phyloP scores from a whole-genome alignment of 2,888 invertebrate genomes.

The Teleogryllus oceanicus region DNA sequence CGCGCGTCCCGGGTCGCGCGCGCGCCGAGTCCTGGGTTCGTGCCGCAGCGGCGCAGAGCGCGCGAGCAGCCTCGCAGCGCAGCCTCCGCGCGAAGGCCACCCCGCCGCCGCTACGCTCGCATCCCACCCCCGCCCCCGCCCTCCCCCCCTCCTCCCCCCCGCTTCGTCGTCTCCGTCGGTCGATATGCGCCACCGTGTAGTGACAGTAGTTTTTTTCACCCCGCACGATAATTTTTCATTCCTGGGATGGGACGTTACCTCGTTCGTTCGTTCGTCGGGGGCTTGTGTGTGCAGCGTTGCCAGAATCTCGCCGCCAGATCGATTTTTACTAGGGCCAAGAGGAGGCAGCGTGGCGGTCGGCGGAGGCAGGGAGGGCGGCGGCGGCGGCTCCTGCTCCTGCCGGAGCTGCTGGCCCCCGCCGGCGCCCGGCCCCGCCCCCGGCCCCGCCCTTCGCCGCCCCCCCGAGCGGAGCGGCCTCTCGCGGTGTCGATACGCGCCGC shows the following conservation, averaged over 20 bases:
- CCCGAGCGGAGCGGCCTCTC: not conserved
- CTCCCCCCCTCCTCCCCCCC: slow-evolving; percentile 30
- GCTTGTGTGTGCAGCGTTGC: slow-evolving; percentile 31
- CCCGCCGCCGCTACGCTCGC: not conserved
- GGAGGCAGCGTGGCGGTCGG: slow-evolving; percentile 22
- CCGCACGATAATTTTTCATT: slow-evolving; percentile 37
- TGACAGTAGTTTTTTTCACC: slow-evolving; percentile 35
- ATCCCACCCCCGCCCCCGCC: not conserved
- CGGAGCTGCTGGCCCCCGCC: not conserved
- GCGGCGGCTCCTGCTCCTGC: not conserved
- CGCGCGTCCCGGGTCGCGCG: not conserved
- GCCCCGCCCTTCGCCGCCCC: not conserved
- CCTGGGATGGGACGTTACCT: slow-evolving; percentile 33
- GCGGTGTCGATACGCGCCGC: not conserved
- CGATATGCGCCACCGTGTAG: slow-evolving; percentile 32
- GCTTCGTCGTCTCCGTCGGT: slow-evolving; percentile 35
- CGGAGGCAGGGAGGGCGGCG: slow-evolving; percentile 34
- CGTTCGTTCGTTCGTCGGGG: slow-evolving; percentile 21
- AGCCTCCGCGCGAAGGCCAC: too few relatives aligned
- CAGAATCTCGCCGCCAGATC: slow-evolving; percentile 29
- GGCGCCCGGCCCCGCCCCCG: not conserved
- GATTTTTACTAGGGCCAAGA: slow-evolving; percentile 37
- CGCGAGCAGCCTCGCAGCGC: too few relatives aligned
- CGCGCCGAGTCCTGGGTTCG: not conserved
- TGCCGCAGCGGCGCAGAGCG: not conserved